Evolutionary conservation across 2,888 invertebrate genomes (phyloP), one percentile per base, ranked within the genome.

Genomic region (Diaperis boleti): DNA sequence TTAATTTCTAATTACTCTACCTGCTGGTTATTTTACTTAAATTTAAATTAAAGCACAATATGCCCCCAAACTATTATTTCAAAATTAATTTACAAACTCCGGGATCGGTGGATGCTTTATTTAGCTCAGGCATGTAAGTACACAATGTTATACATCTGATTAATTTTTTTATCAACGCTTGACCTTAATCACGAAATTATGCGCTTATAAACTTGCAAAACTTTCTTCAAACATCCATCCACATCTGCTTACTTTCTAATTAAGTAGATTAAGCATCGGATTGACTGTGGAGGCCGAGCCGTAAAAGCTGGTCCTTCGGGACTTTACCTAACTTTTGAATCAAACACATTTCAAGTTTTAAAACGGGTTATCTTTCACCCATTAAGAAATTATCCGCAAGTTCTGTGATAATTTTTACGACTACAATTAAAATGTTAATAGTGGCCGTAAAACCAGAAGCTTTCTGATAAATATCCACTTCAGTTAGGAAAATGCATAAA

Each of bases 401-500:
- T 7, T 7, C 39, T 2, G 11, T 13, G 35, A 35, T 13, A 35
- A 42, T 17, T 15, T 42, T 42, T 42, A 39, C 39, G 17, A 17
- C 10, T 42, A 15, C 41, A 42, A 18, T 42, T 17, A 42, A 42
- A 42, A 42, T 42, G 41, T 8, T 18, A 42, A 42, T 42, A 10
- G 20, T 2, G 7, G 10, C 20, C 5, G 4, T n/a, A 42, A 18
- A 42, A 20, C 41, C 1, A 10, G 18, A 17, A 13, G 13, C 37
- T 2, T 4, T 3, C 22, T 54, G 20, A 37, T 37, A 37, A 52
- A 52, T 26, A 15, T 41, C 15, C 14, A 54, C 41, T 54, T 54
- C 42, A 54, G 41, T 41, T 26, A 8, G 17, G 29, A 41, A 54
- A 54, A 54, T 54, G 39, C 39, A 54, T 39, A 37, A n/a, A n/a